Evolutionary conservation across 2,888 invertebrate genomes (phyloP).

Genomic region (Tachina fera): DNA sequence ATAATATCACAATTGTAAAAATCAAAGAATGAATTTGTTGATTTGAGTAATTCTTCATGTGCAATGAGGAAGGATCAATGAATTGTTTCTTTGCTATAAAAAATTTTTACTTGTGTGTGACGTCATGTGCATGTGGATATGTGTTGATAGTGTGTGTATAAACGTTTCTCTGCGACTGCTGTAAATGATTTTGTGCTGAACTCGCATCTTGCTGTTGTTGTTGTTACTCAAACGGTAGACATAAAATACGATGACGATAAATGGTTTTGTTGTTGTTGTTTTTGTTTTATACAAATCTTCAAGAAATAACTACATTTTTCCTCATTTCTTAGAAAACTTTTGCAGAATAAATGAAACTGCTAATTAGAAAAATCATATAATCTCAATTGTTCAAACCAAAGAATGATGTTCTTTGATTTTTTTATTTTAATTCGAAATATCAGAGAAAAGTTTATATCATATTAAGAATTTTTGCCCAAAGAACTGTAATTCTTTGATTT

Average conservation of each 20-base stretch:
- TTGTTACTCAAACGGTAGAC: too few species aligned
- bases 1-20: conserved; percentile 20
- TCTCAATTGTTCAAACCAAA: conserved; percentile 17
- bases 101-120: neutral
- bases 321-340: too few species aligned
- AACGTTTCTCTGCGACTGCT: too few species aligned
- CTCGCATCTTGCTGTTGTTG: too few species aligned
- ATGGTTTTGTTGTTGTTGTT: too few species aligned
- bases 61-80: conserved; percentile 26
- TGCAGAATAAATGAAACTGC: too few species aligned
- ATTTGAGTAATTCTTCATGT: conserved; percentile 22
- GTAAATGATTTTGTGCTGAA: neutral
- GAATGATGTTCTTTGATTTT: neutral
- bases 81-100: conserved; percentile 23
- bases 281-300: too few species aligned
- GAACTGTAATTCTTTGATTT: conserved; percentile 12
- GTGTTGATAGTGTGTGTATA: neutral
- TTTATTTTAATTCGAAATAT: conserved; percentile 23
- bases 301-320: too few species aligned
- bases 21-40: conserved; percentile 24
- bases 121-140: conserved; percentile 3
- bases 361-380: too few species aligned
- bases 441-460: conserved; percentile 25
- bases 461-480: conserved; percentile 16
- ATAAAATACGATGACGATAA: too few species aligned